These are phyloP conservation scores for Hyposmocoma kahamanoa DNA, from an alignment of 1,140 invertebrate species.

Conservation along the genomic window DNA sequence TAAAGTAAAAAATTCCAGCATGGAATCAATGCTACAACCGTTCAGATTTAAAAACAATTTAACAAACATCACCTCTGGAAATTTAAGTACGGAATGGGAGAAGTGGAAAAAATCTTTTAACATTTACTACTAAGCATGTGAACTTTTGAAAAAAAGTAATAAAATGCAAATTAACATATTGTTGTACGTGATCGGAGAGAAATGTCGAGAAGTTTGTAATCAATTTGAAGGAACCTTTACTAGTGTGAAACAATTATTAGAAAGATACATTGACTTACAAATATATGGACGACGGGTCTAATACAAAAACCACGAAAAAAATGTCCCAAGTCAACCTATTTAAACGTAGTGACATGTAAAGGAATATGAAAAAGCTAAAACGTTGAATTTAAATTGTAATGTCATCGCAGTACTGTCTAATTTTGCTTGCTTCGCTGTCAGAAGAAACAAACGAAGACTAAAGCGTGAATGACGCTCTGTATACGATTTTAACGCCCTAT, in stretches of 20 bases:
- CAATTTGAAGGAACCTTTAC: conserved; percentile 13
- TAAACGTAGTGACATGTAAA: too few relatives aligned
- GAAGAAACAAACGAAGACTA: too few relatives aligned
- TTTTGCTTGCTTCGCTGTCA: too few relatives aligned
- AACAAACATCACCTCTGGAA: conserved; percentile 1
- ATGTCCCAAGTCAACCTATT: too few relatives aligned
- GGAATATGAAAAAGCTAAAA: too few relatives aligned
- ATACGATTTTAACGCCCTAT: too few relatives aligned
- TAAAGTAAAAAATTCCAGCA: neutral
- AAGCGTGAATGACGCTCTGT: too few relatives aligned
- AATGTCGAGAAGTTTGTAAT: conserved; percentile 19
- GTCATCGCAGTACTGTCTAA: too few relatives aligned
- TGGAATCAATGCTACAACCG: conserved; percentile 7
- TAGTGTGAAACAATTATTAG: conserved; percentile 7
- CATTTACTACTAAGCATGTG: conserved; percentile 21
- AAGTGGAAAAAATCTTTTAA: conserved; percentile 2
- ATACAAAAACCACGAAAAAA: too few relatives aligned
- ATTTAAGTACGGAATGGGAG: conserved; percentile 3
- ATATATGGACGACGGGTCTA: too few relatives aligned
- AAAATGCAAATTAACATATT: conserved; percentile 13
- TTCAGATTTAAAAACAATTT: conserved; percentile 6
- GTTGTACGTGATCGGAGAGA: conserved; percentile 10
- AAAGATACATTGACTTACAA: conserved; percentile 15
- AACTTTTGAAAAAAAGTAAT: conserved; percentile 10
- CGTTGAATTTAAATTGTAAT: too few relatives aligned